Evolutionary conservation across 2,797 vertebrate species (phyloP).

Genomic region (Botia kubotai): DNA sequence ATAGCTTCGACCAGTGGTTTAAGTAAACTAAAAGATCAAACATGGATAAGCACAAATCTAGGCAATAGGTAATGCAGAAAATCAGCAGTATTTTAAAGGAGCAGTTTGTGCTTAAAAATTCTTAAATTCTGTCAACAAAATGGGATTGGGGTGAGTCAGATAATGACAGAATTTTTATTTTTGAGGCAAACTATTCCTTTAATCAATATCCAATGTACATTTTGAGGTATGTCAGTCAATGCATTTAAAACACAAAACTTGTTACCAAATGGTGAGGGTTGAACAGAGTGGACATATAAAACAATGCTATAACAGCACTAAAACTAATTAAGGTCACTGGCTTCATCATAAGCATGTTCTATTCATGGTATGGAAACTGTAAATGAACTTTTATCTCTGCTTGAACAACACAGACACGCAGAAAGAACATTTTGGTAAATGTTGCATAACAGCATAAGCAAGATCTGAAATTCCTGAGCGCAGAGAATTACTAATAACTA

Average conservation of each 20-base stretch:
- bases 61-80: neutral
- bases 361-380: conserved; percentile 13
- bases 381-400: conserved; percentile 2
- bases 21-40: conserved; percentile 31
- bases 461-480: neutral
- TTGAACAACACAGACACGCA: neutral
- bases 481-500: neutral
- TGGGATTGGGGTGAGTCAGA: too few species aligned
- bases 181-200: neutral
- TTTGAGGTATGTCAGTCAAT: neutral
- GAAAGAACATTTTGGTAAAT: neutral
- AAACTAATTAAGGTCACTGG: neutral
- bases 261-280: neutral
- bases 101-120: neutral
- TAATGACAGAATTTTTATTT: too few species aligned
- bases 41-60: neutral
- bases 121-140: neutral
- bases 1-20: conserved; percentile 8
- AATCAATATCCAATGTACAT: neutral
- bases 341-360: conserved; percentile 18
- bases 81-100: neutral
- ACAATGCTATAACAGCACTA: conserved; percentile 20
- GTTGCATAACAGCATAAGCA: conserved; percentile 15
- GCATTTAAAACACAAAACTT: neutral
- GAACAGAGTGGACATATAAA: neutral